Evolutionary conservation across 1,140 invertebrate species (phyloP), one percentile per base, ranked within the genome.

Genomic region (Leptonema lineaticorne): DNA sequence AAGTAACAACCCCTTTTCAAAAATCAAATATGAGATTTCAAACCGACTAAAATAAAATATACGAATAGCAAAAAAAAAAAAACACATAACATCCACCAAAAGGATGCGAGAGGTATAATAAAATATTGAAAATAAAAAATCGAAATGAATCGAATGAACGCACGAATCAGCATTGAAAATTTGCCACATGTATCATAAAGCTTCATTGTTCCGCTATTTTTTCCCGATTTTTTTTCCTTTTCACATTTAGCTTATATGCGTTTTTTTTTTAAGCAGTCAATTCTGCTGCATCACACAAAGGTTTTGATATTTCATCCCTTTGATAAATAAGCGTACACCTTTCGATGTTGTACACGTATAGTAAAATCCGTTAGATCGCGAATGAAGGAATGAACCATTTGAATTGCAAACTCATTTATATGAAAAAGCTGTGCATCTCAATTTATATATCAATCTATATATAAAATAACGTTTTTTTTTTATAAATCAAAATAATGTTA

Each of bases 131-230:
- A n/a, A n/a, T n/a, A n/a, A n/a, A n/a, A n/a, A n/a, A n/a, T n/a
- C n/a, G n/a, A n/a, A n/a, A n/a, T n/a, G n/a, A n/a, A n/a, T n/a
- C n/a, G n/a, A 72, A 69, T 11, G 37, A 41, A 41, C 37, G 50
- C 24, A 53, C 50, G 50, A 72, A 72, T 58, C 48, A 72, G 69
- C 66, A 69, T 72, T 69, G 68, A 72, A 72, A 72, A 69, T 67
- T 69, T 69, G 71, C 71, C 71, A 72, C 71, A 72, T 72, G 71
- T 72, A 72, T 72, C 71, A 72, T 69, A 72, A 69, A 58, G 68
- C 41, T 26, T 7, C 24, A 72, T 72, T 72, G 71, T 72, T 30
- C 30, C 29, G 16, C 6, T 11, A 14, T 18, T 18, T 33, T 4
- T 57, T 28, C 11, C 14, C 9, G 24, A 24, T 26, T 28, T 46